phyloP scores from a whole-genome alignment of 2,888 invertebrate species.

The Resseliella maxima region DNA sequence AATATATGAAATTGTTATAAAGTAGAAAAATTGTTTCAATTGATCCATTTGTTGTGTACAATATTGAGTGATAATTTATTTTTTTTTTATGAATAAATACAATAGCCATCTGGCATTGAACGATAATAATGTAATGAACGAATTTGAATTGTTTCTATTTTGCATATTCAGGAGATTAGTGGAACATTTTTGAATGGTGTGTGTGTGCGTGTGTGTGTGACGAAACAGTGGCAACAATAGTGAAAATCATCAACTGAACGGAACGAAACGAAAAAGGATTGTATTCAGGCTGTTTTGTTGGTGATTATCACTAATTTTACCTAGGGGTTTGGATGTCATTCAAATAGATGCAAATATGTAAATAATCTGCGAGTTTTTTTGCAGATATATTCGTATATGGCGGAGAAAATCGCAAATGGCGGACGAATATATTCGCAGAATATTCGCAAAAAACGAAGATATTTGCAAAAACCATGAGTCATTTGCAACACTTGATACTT shows the following conservation, averaged over 20 bases:
- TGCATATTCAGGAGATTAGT: neutral
- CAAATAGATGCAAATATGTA: too few species aligned
- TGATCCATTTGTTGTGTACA: neutral
- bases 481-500: too few species aligned
- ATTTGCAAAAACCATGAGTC: too few species aligned
- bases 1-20: neutral
- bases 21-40: neutral
- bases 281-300: neutral
- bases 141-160: neutral
- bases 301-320: too few species aligned
- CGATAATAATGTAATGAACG: neutral
- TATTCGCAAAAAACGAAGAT: too few species aligned
- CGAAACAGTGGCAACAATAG: neutral
- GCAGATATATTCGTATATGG: too few species aligned
- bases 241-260: neutral
- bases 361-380: too few species aligned
- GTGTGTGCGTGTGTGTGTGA: too few species aligned
- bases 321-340: too few species aligned
- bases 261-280: too few species aligned
- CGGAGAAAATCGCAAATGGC: too few species aligned
- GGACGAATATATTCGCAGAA: too few species aligned
- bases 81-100: neutral
- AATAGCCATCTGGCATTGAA: neutral
- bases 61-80: neutral
- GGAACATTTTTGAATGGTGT: constrained; percentile 23